phyloP scores from a whole-genome alignment of 2,888 invertebrate species.

The Nycteola revayana region DNA sequence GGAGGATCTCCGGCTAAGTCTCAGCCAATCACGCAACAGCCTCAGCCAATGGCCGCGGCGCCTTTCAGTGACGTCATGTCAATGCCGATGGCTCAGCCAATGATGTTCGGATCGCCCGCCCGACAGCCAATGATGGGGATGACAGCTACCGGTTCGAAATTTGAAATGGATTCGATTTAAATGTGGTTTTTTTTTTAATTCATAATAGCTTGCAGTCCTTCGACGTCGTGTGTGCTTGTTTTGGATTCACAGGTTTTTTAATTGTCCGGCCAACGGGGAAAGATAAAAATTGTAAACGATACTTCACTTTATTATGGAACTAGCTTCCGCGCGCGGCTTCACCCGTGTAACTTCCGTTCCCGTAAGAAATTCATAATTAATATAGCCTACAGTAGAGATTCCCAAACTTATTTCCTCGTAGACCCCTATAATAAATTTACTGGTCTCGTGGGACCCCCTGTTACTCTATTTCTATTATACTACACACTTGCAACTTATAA shows the following conservation, averaged over 20 bases:
- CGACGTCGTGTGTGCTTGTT: constrained; percentile 31
- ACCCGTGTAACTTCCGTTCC: too few species aligned
- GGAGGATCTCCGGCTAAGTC: constrained; percentile 82
- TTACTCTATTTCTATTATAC: too few species aligned
- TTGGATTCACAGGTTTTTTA: constrained; percentile 26
- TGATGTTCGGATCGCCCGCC: constrained; percentile 73
- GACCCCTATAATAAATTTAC: too few species aligned
- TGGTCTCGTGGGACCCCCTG: too few species aligned
- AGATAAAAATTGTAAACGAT: too few species aligned
- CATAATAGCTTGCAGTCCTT: constrained; percentile 36
- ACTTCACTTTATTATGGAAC: too few species aligned
- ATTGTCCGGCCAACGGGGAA: not conserved
- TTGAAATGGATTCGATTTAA: constrained; percentile 51
- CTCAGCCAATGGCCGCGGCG: constrained; percentile 62
- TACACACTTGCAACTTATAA: too few species aligned
- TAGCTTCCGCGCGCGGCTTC: too few species aligned
- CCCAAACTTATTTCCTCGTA: too few species aligned
- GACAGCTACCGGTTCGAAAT: constrained; percentile 77
- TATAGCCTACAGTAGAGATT: too few species aligned
- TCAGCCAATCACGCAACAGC: constrained; percentile 62
- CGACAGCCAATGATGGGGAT: constrained; percentile 72
- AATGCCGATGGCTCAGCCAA: constrained; percentile 61
- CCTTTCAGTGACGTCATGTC: constrained; percentile 66
- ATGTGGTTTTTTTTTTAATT: constrained; percentile 37
- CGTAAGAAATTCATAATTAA: too few species aligned